Evolutionary conservation across 2,797 vertebrate genomes (phyloP).

Genomic region (Vireo griseus): DNA sequence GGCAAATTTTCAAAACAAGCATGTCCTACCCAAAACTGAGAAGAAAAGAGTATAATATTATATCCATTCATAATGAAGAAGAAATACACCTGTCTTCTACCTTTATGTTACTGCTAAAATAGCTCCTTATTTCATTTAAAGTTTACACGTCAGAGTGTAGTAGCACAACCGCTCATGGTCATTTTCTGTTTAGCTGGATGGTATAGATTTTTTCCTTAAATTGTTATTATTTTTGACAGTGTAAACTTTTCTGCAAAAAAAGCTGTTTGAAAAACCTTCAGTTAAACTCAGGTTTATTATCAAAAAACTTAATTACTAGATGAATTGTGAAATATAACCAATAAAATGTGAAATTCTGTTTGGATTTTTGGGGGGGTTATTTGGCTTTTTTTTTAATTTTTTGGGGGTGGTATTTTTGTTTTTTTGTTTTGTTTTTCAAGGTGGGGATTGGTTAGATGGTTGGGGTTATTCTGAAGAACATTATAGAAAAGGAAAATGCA

Average conservation of each 20-base stretch:
- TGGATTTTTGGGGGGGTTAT: fast-evolving
- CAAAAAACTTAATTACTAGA: background rate
- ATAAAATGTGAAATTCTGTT: background rate
- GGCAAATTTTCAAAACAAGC: background rate
- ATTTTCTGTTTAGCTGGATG: background rate
- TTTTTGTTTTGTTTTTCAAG: background rate
- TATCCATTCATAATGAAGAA: background rate
- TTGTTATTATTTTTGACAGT: background rate
- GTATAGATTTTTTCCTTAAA: background rate
- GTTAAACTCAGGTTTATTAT: background rate
- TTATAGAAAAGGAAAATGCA: background rate
- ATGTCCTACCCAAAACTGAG: background rate
- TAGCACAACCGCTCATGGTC: background rate
- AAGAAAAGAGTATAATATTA: background rate
- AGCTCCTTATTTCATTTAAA: background rate
- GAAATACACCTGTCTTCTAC: background rate
- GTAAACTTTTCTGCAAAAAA: background rate
- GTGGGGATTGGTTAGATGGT: background rate
- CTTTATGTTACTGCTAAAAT: background rate
- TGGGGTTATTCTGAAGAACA: background rate
- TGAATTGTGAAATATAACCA: background rate
- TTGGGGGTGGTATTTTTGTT: background rate
- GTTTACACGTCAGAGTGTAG: background rate
- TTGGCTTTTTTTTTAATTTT: background rate
- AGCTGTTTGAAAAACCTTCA: background rate